These are phyloP conservation scores for Pelecanoides urinatrix DNA, from an alignment of 2,113 vertebrate species.

Conservation along the genomic window DNA sequence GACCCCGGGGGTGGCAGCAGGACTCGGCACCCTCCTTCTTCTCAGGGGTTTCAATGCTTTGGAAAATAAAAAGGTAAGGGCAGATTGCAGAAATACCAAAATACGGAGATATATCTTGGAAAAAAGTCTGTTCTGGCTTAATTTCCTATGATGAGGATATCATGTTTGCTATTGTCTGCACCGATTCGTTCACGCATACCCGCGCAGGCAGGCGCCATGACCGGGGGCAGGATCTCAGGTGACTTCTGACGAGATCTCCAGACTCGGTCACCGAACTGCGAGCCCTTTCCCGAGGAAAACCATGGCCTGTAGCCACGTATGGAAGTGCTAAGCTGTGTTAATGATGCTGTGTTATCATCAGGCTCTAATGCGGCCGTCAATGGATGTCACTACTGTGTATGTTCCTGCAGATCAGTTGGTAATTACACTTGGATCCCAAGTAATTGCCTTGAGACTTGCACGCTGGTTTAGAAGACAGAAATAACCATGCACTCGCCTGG, in stretches of 20 bases:
- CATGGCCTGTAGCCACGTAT: background rate
- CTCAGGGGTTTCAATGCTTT: background rate
- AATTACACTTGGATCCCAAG: conserved; percentile 67
- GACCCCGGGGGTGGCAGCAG: background rate
- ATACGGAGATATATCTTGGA: background rate
- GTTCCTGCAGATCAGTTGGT: conserved; percentile 61
- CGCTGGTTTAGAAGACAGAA: conserved; percentile 42
- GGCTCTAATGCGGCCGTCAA: conserved; percentile 36
- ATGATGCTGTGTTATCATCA: conserved; percentile 14
- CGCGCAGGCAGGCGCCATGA: fast-evolving
- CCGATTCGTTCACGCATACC: background rate
- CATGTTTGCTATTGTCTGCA: fast-evolving
- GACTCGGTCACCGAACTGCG: fast-evolving
- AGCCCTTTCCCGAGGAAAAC: background rate
- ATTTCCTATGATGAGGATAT: background rate
- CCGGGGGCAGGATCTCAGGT: background rate
- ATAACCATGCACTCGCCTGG: conserved; percentile 27
- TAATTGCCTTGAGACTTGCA: conserved; percentile 63
- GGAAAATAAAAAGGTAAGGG: background rate
- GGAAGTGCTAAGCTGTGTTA: conserved; percentile 43
- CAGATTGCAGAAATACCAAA: background rate
- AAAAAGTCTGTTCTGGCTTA: background rate
- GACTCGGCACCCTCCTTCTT: background rate
- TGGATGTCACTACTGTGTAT: conserved; percentile 32
- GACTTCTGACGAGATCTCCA: background rate